Percentiles rank a stretch among this genome's conserved stretches.
These are phyloP conservation scores for Peromyscus aztecus DNA, from an alignment of 2,797 vertebrate species.

Conservation along the genomic window DNA sequence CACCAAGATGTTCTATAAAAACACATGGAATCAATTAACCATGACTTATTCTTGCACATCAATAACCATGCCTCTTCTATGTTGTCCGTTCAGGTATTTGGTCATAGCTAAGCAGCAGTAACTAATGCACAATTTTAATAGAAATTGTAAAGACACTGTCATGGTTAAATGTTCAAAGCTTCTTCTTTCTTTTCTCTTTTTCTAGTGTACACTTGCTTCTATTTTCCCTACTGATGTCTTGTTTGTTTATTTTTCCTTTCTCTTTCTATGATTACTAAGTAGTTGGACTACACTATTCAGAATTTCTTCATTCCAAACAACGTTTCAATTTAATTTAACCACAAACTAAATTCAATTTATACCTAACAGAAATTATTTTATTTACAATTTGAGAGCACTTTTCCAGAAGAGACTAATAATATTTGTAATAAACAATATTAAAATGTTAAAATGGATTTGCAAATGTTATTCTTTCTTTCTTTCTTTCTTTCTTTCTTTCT, in stretches of 20 bases:
- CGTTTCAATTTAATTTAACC: slow-evolving; percentile 11
- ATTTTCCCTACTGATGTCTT: rapidly evolving
- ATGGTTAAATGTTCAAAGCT: background rate
- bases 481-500: no score
- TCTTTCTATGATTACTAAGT: background rate
- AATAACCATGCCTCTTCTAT: background rate
- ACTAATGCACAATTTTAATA: background rate
- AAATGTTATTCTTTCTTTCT: background rate
- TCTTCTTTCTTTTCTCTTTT: background rate
- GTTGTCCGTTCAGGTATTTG: background rate
- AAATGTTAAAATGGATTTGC: background rate
- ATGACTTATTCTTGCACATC: background rate
- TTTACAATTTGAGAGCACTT: background rate
- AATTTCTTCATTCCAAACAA: background rate
- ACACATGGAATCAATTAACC: no score
- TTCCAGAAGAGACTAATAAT: background rate
- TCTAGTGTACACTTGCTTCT: background rate
- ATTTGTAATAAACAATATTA: background rate
- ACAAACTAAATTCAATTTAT: background rate
- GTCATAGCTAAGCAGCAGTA: background rate
- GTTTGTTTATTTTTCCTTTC: background rate
- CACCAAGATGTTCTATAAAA: background rate
- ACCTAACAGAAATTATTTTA: background rate
- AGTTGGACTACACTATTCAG: background rate
- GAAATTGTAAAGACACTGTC: background rate